Evolutionary conservation across 2,113 vertebrate genomes (phyloP).

Genomic region (Notiomystis cincta): DNA sequence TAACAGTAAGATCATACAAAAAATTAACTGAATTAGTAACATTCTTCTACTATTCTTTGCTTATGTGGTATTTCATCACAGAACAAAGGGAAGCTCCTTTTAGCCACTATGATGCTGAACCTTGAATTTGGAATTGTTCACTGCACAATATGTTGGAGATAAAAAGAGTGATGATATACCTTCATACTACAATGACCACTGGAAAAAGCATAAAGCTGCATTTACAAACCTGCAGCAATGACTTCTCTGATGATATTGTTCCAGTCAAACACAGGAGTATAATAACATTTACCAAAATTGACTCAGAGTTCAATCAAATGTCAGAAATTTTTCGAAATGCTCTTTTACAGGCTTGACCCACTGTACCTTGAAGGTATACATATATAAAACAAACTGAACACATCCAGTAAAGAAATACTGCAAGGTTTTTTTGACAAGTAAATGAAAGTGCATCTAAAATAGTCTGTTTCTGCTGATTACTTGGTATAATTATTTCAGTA

Average conservation of each 20-base stretch:
- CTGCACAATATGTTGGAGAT: background rate
- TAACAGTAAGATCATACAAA: background rate
- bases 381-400: background rate
- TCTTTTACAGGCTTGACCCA: background rate
- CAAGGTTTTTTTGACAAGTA: background rate
- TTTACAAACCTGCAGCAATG: background rate
- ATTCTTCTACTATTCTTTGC: background rate
- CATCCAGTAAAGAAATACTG: background rate
- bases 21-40: background rate
- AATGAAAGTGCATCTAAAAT: background rate
- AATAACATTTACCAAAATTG: background rate
- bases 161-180: background rate
- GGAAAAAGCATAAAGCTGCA: background rate
- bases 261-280: background rate
- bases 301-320: background rate
- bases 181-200: background rate
- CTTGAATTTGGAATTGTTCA: background rate
- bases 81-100: background rate
- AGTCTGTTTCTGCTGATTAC: background rate
- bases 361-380: background rate
- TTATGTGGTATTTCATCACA: background rate
- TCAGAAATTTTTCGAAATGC: background rate
- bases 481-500: background rate
- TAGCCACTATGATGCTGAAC: background rate
- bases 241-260: background rate